Evolutionary conservation across 2,888 invertebrate species (phyloP).

Genomic region (Rhaphigaster nebulosa): DNA sequence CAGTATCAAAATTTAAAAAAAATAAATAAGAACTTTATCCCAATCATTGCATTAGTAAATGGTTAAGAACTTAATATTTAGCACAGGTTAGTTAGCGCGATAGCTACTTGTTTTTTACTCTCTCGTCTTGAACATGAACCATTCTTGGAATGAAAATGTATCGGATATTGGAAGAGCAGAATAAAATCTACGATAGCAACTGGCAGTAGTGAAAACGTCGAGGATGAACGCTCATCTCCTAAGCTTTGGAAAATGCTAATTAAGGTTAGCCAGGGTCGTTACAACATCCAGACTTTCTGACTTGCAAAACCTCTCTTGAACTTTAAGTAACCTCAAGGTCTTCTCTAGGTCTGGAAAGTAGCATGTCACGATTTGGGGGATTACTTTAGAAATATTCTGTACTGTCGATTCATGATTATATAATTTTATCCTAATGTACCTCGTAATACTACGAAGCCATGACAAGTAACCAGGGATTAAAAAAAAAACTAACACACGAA

Average conservation of each 20-base stretch:
- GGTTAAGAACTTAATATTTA: no score
- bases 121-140: not conserved
- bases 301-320: conserved; percentile 7
- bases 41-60: no score
- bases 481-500: not conserved
- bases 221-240: not conserved
- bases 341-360: not conserved
- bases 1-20: no score
- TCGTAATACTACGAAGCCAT: not conserved
- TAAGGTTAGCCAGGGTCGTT: not conserved
- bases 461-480: not conserved
- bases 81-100: no score
- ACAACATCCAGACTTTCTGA: not conserved
- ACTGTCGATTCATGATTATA: not conserved
- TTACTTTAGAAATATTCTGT: not conserved
- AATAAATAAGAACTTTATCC: no score
- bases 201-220: not conserved
- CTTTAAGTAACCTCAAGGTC: conserved; percentile 1
- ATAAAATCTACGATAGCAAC: not conserved
- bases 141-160: not conserved
- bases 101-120: no score
- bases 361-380: not conserved
- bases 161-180: not conserved
- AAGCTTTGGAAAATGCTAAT: not conserved
- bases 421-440: not conserved